Conservation (phyloP, 2,113 vertebrate species). For the Microtus oregoni region DNA sequence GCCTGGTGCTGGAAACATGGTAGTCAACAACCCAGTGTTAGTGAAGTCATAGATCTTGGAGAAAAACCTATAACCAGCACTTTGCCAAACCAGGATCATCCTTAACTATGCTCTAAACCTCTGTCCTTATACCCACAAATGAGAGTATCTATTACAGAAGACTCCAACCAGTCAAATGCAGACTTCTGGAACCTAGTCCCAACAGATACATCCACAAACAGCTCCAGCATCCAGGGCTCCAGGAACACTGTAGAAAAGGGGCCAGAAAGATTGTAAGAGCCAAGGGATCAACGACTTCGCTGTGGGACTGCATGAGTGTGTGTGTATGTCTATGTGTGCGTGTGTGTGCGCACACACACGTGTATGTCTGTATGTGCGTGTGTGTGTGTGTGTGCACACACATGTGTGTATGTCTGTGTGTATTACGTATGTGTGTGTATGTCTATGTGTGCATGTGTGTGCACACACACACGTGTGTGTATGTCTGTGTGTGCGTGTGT, state of each 20-base stretch:
- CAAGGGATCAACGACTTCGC: neutral
- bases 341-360: neutral
- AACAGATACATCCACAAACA: neutral
- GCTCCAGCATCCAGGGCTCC: neutral
- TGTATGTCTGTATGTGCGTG: neutral
- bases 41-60: neutral
- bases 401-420: neutral
- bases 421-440: neutral
- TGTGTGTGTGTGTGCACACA: accelerated
- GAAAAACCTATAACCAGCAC: neutral
- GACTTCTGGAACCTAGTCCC: neutral
- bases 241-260: neutral
- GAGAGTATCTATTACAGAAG: neutral
- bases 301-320: neutral
- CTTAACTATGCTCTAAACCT: neutral
- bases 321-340: neutral
- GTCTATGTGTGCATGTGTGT: neutral
- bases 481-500: neutral
- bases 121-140: neutral
- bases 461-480: neutral
- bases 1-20: neutral
- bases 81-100: neutral
- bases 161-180: neutral
- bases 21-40: no score
- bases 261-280: neutral